Conservation (phyloP, 2,113 vertebrate species). For the Loxodonta africana region DNA sequence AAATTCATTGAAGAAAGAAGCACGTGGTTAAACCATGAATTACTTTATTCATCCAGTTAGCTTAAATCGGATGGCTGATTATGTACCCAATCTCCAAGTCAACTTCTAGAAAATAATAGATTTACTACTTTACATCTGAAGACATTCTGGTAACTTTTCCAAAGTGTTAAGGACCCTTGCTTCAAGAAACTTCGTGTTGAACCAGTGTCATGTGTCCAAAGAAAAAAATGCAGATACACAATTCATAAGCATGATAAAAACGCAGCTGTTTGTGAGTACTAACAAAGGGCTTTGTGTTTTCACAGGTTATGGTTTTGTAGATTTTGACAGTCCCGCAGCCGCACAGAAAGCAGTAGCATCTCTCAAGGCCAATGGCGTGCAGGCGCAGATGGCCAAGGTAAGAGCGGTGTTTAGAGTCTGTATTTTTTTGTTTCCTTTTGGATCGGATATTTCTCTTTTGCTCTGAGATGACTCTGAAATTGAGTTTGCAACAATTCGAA, state of each 20-base stretch:
- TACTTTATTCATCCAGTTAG: not conserved
- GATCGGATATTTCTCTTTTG: not conserved
- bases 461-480: not conserved
- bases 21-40: not conserved
- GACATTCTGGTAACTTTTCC: not conserved
- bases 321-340: constrained; percentile 99
- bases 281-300: constrained; percentile 74
- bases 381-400: constrained; percentile 99
- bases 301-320: constrained; percentile 98
- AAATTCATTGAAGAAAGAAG: not conserved
- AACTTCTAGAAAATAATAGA: not conserved
- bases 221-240: not conserved
- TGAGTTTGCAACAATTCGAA: not conserved
- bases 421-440: not conserved
- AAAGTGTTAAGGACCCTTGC: not conserved
- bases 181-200: not conserved
- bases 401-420: constrained; percentile 46
- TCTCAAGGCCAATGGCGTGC: constrained; percentile 98
- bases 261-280: not conserved
- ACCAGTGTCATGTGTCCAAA: not conserved
- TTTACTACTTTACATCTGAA: not conserved
- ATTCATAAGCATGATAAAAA: fast-evolving
- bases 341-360: constrained; percentile 99
- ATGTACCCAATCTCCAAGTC: not conserved
- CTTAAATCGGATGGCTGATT: not conserved